These are phyloP conservation scores for Cassiopea andromeda DNA, from an alignment of 30 jellyfish, hydroid and myxozoan species.

Conservation along the genomic window DNA sequence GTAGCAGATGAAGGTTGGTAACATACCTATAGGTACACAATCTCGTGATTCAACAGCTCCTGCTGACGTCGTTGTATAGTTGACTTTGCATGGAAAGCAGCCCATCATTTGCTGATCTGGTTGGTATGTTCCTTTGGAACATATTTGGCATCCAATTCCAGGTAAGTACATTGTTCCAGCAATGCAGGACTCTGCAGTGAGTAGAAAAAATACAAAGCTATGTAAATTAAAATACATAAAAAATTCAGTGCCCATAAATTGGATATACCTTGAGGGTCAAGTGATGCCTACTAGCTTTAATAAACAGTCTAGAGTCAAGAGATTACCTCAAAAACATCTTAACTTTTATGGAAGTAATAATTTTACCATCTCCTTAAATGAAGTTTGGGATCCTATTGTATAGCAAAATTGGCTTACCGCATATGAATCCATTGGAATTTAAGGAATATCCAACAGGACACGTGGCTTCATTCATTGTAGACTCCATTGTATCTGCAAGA, in stretches of 20 bases:
- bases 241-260: too few relatives aligned
- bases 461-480: conserved; percentile 11
- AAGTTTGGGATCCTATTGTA: too few relatives aligned
- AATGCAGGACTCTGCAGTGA: conserved; percentile 52
- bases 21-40: conserved; percentile 35
- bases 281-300: too few relatives aligned
- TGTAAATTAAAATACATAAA: not conserved
- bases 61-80: conserved; percentile 18
- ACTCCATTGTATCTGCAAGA: conserved; percentile 53
- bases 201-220: not conserved
- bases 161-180: conserved; percentile 75
- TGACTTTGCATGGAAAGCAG: conserved; percentile 42
- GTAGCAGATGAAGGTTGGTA: not conserved
- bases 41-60: conserved; percentile 49
- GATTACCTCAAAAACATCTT: too few relatives aligned
- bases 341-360: too few relatives aligned
- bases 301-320: too few relatives aligned
- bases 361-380: too few relatives aligned
- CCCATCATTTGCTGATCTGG: conserved; percentile 35
- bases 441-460: conserved; percentile 56
- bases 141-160: conserved; percentile 39
- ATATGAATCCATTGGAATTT: conserved; percentile 63
- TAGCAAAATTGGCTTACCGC: conserved; percentile 49
- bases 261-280: too few relatives aligned
- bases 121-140: conserved; percentile 60